phyloP scores from a whole-genome alignment of 2,113 vertebrate genomes.

The Ascaphus truei region DNA sequence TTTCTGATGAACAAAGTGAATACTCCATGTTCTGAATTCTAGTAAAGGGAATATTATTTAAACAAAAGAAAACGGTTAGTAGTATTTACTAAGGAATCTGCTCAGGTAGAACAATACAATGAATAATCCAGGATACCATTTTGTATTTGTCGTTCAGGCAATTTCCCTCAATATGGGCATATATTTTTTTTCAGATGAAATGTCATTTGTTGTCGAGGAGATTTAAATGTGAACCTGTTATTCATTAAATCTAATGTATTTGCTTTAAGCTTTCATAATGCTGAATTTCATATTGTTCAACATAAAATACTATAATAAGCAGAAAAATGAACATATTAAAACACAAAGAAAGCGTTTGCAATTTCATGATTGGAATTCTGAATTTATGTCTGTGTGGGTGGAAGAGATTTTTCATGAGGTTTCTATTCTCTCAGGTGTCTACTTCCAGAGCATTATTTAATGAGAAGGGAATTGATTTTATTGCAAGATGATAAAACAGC shows the following conservation, averaged over 20 bases:
- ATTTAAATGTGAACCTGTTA: slow-evolving; percentile 17
- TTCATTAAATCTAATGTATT: slow-evolving; percentile 3
- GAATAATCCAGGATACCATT: no score
- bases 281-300: slow-evolving; percentile 11
- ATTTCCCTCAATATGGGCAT: no score
- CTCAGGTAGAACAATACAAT: no score
- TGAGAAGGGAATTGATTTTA: slow-evolving; percentile 19
- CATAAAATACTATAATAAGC: neutral
- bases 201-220: neutral
- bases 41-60: no score
- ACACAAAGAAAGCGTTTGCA: slow-evolving; percentile 6
- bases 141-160: no score
- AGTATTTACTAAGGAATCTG: no score
- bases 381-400: slow-evolving; percentile 26
- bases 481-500: slow-evolving; percentile 16
- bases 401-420: neutral
- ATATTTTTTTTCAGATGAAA: neutral
- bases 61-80: no score
- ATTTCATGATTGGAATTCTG: slow-evolving; percentile 16
- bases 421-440: slow-evolving; percentile 5
- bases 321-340: neutral
- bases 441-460: slow-evolving; percentile 15
- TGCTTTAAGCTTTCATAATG: slow-evolving; percentile 10
- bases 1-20: no score
- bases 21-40: no score